A percentile compares a stretch with the other conserved stretches of the same genome.
Conservation (phyloP, 2,797 vertebrate genomes). For the Spheniscus humboldti region DNA sequence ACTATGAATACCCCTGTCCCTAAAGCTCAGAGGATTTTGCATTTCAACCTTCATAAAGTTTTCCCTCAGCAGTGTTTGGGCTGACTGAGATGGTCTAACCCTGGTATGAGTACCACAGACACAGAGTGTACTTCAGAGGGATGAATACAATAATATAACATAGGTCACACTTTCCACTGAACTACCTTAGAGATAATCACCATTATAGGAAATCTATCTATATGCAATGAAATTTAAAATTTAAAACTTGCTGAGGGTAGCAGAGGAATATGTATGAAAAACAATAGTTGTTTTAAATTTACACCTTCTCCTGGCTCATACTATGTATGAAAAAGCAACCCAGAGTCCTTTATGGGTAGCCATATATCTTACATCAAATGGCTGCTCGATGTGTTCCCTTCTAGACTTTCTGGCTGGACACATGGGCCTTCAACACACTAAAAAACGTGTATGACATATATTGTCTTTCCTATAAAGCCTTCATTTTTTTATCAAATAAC, state of each 20-base stretch:
- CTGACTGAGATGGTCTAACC: neutral
- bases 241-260: neutral
- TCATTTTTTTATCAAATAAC: neutral
- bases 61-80: neutral
- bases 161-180: neutral
- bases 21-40: neutral
- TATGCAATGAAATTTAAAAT: neutral
- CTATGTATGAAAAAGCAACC: neutral
- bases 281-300: neutral
- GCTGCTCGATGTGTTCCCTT: accelerated
- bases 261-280: neutral
- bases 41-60: neutral
- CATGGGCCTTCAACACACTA: neutral
- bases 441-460: neutral
- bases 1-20: neutral
- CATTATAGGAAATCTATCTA: neutral
- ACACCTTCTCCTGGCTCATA: neutral
- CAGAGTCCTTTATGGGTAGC: neutral
- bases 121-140: accelerated
- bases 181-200: neutral
- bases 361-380: neutral
- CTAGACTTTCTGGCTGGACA: neutral
- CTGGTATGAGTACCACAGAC: neutral
- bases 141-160: neutral
- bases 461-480: neutral